Evolutionary conservation across 2,797 vertebrate genomes (phyloP).

Genomic region (Gymnocypris eckloni): DNA sequence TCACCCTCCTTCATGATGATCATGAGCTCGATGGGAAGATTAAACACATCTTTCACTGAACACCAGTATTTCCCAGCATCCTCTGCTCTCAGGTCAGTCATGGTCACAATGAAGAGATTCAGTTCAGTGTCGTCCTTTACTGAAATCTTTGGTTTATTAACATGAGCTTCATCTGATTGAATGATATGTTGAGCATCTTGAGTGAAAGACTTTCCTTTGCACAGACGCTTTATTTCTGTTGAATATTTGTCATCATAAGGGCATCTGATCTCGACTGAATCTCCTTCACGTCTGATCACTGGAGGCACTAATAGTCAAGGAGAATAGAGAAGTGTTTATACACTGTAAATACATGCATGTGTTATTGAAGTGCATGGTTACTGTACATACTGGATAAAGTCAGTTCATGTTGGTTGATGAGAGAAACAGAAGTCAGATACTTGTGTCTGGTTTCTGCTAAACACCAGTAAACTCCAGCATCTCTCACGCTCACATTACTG

Average conservation of each 20-base stretch:
- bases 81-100: constrained; percentile 11
- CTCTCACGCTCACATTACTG: constrained; percentile 9
- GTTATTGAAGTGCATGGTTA: neutral
- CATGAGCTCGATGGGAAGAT: neutral
- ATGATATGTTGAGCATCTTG: accelerated
- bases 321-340: neutral
- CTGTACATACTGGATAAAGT: neutral
- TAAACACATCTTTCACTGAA: neutral
- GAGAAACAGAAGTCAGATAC: neutral
- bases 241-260: neutral
- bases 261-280: neutral
- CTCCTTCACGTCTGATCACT: constrained; percentile 14
- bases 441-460: constrained; percentile 4
- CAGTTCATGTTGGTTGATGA: neutral
- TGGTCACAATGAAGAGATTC: neutral
- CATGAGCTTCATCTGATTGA: accelerated
- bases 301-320: neutral
- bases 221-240: neutral
- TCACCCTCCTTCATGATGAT: constrained; percentile 1
- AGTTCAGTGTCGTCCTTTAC: neutral
- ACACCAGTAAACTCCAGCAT: constrained; percentile 50
- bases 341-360: neutral
- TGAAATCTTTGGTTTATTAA: neutral
- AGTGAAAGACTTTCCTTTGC: constrained; percentile 19
- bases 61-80: constrained; percentile 24